phyloP scores from a whole-genome alignment of 2,113 vertebrate genomes.

The Protomyctophum bolini region DNA sequence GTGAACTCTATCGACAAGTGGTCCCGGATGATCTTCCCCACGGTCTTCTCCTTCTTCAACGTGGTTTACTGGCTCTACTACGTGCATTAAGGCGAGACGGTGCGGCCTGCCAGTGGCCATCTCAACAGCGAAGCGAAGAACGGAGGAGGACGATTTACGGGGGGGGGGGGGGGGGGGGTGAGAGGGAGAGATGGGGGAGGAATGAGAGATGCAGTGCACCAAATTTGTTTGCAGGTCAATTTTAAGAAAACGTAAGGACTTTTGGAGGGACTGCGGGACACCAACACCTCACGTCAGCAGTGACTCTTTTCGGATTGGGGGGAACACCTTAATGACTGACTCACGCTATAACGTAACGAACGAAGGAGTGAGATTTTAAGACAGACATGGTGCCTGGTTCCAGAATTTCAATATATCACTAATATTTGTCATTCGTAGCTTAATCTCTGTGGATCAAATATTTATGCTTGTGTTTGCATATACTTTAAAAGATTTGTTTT shows the following conservation, averaged over 20 bases:
- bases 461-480: conserved; percentile 85
- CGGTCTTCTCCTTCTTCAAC: conserved; percentile 99
- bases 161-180: conserved; percentile 22
- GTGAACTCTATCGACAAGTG: conserved; percentile 99
- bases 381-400: conserved; percentile 77
- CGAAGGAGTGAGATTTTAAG: conserved; percentile 86
- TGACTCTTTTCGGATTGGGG: conserved; percentile 72
- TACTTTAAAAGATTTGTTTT: conserved; percentile 81
- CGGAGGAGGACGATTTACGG: conserved; percentile 36
- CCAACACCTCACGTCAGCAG: conserved; percentile 70
- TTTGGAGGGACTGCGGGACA: conserved; percentile 73
- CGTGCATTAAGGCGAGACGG: conserved; percentile 89
- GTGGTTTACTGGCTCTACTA: conserved; percentile 99
- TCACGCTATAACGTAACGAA: conserved; percentile 86
- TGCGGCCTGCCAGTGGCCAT: no score
- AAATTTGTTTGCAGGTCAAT: conserved; percentile 71
- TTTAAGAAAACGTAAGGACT: conserved; percentile 62
- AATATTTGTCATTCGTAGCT: conserved; percentile 84
- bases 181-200: conserved; percentile 68
- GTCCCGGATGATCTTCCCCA: conserved; percentile 99
- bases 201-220: conserved; percentile 65
- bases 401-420: conserved; percentile 81
- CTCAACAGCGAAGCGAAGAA: neutral
- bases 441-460: conserved; percentile 84
- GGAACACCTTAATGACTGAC: conserved; percentile 77